A percentile compares a stretch with the other conserved stretches of the same genome.
These are phyloP conservation scores for Daboia siamensis DNA, from an alignment of 2,113 vertebrate species.

Conservation along the genomic window DNA sequence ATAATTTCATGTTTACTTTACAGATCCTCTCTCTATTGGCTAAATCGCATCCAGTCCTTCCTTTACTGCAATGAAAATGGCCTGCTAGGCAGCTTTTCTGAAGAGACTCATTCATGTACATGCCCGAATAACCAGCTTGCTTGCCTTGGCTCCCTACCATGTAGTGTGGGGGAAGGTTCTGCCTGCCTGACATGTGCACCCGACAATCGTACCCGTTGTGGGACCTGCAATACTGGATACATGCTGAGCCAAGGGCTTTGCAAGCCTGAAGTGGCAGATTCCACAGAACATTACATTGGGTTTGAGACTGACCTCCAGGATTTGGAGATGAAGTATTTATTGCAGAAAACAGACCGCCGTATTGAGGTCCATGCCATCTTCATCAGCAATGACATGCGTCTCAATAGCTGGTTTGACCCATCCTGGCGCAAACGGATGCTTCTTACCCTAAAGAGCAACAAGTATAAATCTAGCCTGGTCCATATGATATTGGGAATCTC, in stretches of 20 bases:
- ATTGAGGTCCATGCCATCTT: constrained; percentile 96
- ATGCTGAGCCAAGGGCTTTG: constrained; percentile 86
- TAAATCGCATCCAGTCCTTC: constrained; percentile 89
- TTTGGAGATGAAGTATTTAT: constrained; percentile 86
- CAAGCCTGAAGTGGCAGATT: constrained; percentile 90
- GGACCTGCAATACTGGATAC: constrained; percentile 86
- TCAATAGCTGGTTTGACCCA: constrained; percentile 98
- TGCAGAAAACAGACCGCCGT: constrained; percentile 87
- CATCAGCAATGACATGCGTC: constrained; percentile 97
- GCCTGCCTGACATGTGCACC: constrained; percentile 81
- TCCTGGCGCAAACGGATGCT: constrained; percentile 97
- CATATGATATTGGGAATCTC: constrained; percentile 95
- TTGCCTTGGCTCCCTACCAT: constrained; percentile 83
- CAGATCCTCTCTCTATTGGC: constrained; percentile 90
- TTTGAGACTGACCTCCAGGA: constrained; percentile 96
- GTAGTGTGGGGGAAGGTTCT: constrained; percentile 79
- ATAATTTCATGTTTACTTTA: constrained; percentile 12
- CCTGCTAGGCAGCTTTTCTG: constrained; percentile 88
- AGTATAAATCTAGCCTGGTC: constrained; percentile 95
- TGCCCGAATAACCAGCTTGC: constrained; percentile 86
- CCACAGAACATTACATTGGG: constrained; percentile 93
- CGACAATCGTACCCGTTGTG: constrained; percentile 93
- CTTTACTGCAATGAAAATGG: constrained; percentile 96
- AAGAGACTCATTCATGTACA: constrained; percentile 88
- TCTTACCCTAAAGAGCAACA: constrained; percentile 95